These are phyloP conservation scores for Tychaedon coryphoeus DNA, from an alignment of 2,113 vertebrate species.

Conservation along the genomic window DNA sequence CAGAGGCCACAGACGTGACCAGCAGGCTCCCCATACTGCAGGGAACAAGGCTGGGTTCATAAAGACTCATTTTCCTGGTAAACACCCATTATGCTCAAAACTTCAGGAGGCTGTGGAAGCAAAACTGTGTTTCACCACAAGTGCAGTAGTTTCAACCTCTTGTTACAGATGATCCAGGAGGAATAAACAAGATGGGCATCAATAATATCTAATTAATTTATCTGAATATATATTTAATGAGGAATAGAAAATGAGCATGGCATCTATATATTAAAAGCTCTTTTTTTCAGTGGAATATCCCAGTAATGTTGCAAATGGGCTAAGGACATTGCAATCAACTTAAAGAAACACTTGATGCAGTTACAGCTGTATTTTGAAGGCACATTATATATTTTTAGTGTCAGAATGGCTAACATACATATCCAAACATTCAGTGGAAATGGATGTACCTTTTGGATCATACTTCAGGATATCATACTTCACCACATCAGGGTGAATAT, in stretches of 20 bases:
- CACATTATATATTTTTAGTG: neutral
- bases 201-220: neutral
- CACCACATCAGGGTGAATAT: neutral
- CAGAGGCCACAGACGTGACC: neutral
- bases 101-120: neutral
- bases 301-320: neutral
- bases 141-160: neutral
- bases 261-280: neutral
- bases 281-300: neutral
- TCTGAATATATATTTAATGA: neutral
- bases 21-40: neutral
- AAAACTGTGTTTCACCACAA: neutral
- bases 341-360: neutral
- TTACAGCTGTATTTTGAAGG: neutral
- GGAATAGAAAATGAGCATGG: fast-evolving
- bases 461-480: neutral
- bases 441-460: neutral
- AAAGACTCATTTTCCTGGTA: neutral
- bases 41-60: neutral
- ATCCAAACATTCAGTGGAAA: neutral
- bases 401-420: neutral
- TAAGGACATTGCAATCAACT: neutral
- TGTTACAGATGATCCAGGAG: neutral
- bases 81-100: neutral
- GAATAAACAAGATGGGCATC: neutral